Base-by-base conservation (phyloP, 2,888 invertebrate species). In the Chesias legatella region DNA sequence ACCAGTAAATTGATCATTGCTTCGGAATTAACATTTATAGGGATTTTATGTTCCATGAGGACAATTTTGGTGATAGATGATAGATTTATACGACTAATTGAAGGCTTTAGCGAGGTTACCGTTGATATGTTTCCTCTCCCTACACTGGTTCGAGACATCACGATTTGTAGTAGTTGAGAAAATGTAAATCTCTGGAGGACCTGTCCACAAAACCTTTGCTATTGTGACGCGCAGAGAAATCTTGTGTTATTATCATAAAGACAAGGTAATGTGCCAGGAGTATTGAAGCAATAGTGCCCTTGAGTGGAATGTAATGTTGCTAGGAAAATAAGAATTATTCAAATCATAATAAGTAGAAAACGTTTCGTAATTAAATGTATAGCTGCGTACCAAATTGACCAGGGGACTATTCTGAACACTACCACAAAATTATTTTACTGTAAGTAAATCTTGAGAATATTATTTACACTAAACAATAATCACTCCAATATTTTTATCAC, bases 341-440 rank as follows among this genome's bases (percentile, higher is more conserved):
- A 49, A 54, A 53, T 56, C 29, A 43, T 42, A 51, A 55, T 37
- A 56, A 52, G 46, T 54, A 34, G 52, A 51, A 56, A 39, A 51
- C 10, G 35, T 55, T 58, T 52, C 48, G 50, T 51, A 53, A 58
- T 56, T 35, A 32, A 40, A 49, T 24, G 33, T 48, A 51, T 53
- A 47, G 43, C 48, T 46, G 46, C 17, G 34, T 44, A 46, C 27
- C 34, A 32, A 36, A 33, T 37, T 40, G 29, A 50, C 25, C 26
- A 6, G 34, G 47, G 4, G 35, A 3, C 21, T 31, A 62, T 57
- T 58, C 32, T 48, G 6, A n/a, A 24, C 4, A 22, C 3, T 37
- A 10, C 6, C 11, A n/a, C n/a, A n/a, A n/a, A n/a, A n/a, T n/a
- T n/a, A n/a, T n/a, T n/a, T n/a, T n/a, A n/a, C n/a, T n/a, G n/a